Evolutionary conservation across 2,113 vertebrate genomes (phyloP).

Genomic region (Zosterops lateralis): DNA sequence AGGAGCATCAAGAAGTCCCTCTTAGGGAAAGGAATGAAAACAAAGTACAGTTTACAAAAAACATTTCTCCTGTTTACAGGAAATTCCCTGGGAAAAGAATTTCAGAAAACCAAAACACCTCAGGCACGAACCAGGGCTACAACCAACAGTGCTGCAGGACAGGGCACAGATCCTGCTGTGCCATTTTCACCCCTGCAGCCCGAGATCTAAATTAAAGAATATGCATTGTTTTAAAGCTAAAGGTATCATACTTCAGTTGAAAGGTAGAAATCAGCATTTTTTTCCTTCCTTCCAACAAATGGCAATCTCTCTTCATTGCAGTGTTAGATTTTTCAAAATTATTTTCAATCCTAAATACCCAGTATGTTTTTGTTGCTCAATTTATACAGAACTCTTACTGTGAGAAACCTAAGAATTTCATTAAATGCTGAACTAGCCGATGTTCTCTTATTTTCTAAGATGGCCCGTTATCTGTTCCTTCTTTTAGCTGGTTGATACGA

Average conservation of each 20-base stretch:
- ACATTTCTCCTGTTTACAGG: too few species aligned
- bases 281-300: not conserved
- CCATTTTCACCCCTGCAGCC: not conserved
- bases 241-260: not conserved
- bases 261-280: not conserved
- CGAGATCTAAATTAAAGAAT: not conserved
- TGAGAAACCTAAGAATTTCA: not conserved
- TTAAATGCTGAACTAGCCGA: not conserved
- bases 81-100: too few species aligned
- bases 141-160: not conserved
- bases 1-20: too few species aligned
- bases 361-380: not conserved
- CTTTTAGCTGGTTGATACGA: not conserved
- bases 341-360: not conserved
- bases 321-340: not conserved
- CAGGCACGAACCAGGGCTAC: too few species aligned
- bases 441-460: not conserved
- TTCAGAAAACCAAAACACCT: too few species aligned
- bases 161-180: not conserved
- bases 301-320: not conserved
- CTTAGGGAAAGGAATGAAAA: too few species aligned
- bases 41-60: too few species aligned
- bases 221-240: not conserved
- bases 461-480: not conserved
- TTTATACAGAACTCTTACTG: not conserved